phyloP scores from a whole-genome alignment of 2,113 vertebrate genomes.

The Verasper variegatus region DNA sequence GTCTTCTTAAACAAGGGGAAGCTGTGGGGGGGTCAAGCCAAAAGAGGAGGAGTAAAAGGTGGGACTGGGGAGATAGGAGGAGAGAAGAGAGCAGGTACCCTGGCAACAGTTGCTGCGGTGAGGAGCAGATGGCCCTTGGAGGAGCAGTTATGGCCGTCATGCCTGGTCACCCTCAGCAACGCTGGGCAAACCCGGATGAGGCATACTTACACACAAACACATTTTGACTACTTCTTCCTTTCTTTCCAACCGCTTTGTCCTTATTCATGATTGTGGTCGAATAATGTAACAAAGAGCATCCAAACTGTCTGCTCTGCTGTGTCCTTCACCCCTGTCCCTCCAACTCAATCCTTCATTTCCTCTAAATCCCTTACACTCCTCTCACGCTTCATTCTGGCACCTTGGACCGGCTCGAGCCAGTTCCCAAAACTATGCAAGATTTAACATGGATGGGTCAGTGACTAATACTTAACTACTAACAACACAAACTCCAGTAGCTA shows the following conservation, averaged over 20 bases:
- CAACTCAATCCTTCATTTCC: neutral
- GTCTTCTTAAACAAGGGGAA: conserved; percentile 27
- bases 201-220: conserved; percentile 2
- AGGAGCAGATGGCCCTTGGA: conserved; percentile 73
- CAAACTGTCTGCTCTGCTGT: conserved; percentile 12
- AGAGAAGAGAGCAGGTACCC: conserved; percentile 58
- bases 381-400: conserved; percentile 24
- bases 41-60: conserved; percentile 49
- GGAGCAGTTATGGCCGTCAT: conserved; percentile 55
- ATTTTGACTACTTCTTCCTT: conserved; percentile 1
- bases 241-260: neutral
- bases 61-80: conserved; percentile 48
- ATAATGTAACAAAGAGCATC: conserved; percentile 35
- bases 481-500: neutral
- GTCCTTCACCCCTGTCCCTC: neutral
- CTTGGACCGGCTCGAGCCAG: neutral
- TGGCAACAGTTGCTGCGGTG: conserved; percentile 67
- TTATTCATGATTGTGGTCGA: conserved; percentile 1
- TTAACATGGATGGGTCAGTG: neutral
- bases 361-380: neutral
- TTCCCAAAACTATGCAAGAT: no score
- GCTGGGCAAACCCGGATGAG: conserved; percentile 12
- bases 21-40: conserved; percentile 38
- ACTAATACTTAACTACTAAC: neutral
- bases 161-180: conserved; percentile 43